Evolutionary conservation across 2,888 invertebrate species (phyloP).

Genomic region (Agelastica alni): DNA sequence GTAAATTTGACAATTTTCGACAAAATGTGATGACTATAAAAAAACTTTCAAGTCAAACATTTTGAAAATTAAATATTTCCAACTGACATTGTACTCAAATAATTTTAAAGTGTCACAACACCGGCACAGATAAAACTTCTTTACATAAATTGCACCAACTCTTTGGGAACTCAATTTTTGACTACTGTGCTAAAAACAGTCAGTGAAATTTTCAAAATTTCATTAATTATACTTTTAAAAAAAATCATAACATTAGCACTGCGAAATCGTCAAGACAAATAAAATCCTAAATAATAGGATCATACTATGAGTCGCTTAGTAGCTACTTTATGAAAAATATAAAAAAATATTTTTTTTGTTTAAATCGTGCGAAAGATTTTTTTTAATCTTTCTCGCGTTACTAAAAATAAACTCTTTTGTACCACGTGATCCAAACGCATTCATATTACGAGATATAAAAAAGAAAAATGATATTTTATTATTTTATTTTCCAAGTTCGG

Average conservation of each 20-base stretch:
- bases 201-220: conserved; percentile 30
- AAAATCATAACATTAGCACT: conserved; percentile 22
- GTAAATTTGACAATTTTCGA: too few relatives aligned
- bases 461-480: conserved; percentile 7
- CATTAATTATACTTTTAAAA: conserved; percentile 24
- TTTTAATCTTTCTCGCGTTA: conserved; percentile 25
- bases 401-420: conserved; percentile 38
- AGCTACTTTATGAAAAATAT: conserved; percentile 43
- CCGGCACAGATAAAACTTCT: too few relatives aligned
- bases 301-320: conserved; percentile 19
- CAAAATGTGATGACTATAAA: too few relatives aligned
- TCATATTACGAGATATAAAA: conserved; percentile 5
- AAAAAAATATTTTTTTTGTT: conserved; percentile 36
- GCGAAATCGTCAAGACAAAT: conserved; percentile 25
- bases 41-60: too few relatives aligned
- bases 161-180: conserved; percentile 38
- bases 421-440: conserved; percentile 34
- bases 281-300: conserved; percentile 34
- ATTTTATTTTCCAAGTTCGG: conserved; percentile 16
- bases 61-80: neutral
- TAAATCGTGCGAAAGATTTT: conserved; percentile 11
- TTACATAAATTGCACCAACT: conserved; percentile 42
- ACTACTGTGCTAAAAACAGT: conserved; percentile 28
- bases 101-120: too few relatives aligned
- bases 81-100: neutral